Percentiles rank a stretch among this genome's conserved stretches.
Evolutionary conservation across 2,797 vertebrate species (phyloP).

Genomic region (Brotogeris chrysoptera): DNA sequence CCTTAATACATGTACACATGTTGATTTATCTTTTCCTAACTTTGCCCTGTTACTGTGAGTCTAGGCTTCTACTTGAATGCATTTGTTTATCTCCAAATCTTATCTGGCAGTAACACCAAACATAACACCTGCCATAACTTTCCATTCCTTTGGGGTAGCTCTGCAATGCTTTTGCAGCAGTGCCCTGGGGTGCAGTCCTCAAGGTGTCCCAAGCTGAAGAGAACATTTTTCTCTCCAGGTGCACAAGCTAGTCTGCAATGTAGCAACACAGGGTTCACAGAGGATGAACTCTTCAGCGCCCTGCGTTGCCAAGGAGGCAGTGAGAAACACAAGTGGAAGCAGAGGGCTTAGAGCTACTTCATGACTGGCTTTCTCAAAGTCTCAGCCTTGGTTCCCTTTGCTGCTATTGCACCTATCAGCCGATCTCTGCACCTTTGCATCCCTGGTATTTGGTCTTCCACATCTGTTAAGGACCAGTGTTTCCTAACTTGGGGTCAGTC

Average conservation of each 20-base stretch:
- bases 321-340: background rate
- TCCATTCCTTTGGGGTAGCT: slow-evolving; percentile 36
- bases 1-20: background rate
- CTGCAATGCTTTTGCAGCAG: slow-evolving; percentile 1
- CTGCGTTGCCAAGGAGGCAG: background rate
- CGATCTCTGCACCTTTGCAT: background rate
- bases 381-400: background rate
- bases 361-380: background rate
- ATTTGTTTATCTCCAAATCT: slow-evolving; percentile 17
- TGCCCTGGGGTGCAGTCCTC: background rate
- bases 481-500: slow-evolving; percentile 37
- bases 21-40: background rate
- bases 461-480: slow-evolving; percentile 20
- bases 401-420: background rate
- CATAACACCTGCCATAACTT: background rate
- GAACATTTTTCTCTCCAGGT: background rate
- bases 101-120: background rate
- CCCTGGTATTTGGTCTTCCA: background rate
- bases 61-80: background rate
- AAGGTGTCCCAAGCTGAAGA: background rate
- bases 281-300: background rate
- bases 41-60: background rate
- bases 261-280: background rate
- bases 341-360: background rate
- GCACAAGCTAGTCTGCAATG: background rate